Base-by-base conservation (phyloP, 2,888 invertebrate genomes). In the Harpalus rufipes region DNA sequence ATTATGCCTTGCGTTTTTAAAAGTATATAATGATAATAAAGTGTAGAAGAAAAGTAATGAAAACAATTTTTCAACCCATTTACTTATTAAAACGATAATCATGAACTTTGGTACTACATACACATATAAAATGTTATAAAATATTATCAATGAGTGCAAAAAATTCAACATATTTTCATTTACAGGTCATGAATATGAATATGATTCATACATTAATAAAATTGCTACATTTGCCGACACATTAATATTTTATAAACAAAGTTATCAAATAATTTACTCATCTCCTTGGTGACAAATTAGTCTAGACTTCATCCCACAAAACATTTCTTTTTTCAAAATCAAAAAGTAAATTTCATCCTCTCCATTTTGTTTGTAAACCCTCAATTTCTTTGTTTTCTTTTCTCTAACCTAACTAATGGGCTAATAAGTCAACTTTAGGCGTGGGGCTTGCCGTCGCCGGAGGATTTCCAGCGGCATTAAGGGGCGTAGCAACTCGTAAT, bases 401-500 rank as follows among this genome's bases (percentile, higher is more conserved):
- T 51, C 10, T 51, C 44, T 12, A 51, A 51, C 10, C 44, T 51
- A 51, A 63, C 21, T 63, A 63, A 81, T 81, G 65, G 63, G 65
- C 41, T 63, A 81, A 82, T 82, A 82, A 68, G 25, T 82, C 72
- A 32, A 32, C 32, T 32, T 32, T 51, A 68, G 56, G 41, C 12
- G 65, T 32, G 44, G 41, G 68, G 68, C 68, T 41, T 74, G 25
- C 82, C 82, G 82, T 82, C 82, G 82, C 82, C 72, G 56, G 72
- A 56, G 82, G 68, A 51, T 7, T 32, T 44, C 14, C 82, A 83
- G 83, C 83, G 32, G 44, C 39, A 68, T n/a, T 18, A 83, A 58
- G 74, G 83, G 83, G 83, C 83, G 83, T 58, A 44, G 14, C 82
- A 25, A 16, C 59, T n/a, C 18, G 58, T 83, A 83, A 59, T 76